Conservation (phyloP, 2,888 invertebrate genomes). For the Gryllus longicercus region DNA sequence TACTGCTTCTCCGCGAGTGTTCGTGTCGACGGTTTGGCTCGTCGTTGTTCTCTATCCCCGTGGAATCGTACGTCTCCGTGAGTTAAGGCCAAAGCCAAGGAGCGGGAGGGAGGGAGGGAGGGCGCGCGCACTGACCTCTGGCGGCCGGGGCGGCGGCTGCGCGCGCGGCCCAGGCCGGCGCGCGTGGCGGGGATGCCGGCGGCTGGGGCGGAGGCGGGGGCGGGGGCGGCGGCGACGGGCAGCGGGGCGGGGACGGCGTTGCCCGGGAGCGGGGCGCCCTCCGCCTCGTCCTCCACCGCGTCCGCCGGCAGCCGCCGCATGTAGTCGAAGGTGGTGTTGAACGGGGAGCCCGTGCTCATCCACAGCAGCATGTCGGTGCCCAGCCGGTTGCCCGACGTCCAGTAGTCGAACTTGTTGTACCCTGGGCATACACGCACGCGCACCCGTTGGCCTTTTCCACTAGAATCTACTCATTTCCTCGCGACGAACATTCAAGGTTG, state of each 20-base stretch:
- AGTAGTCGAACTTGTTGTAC: constrained; percentile 79
- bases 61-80: too few species aligned
- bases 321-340: constrained; percentile 84
- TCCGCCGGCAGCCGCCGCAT: constrained; percentile 50
- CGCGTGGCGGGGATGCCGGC: neutral
- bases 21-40: too few species aligned
- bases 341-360: constrained; percentile 85
- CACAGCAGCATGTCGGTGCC: constrained; percentile 84
- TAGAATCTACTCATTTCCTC: too few species aligned
- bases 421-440: constrained; percentile 47
- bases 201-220: neutral
- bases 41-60: too few species aligned
- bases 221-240: neutral
- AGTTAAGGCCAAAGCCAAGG: too few species aligned
- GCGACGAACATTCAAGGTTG: too few species aligned
- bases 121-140: neutral
- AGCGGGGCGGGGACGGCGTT: neutral
- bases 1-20: too few species aligned
- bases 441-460: neutral
- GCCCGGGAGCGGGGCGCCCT: neutral
- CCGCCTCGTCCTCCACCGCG: constrained; percentile 23
- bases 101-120: too few species aligned
- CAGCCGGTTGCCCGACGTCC: constrained; percentile 84
- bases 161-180: neutral
- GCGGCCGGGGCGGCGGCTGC: constrained; percentile 18